Evolutionary conservation across 2,797 vertebrate genomes (phyloP).

Genomic region (Anguilla megastoma): DNA sequence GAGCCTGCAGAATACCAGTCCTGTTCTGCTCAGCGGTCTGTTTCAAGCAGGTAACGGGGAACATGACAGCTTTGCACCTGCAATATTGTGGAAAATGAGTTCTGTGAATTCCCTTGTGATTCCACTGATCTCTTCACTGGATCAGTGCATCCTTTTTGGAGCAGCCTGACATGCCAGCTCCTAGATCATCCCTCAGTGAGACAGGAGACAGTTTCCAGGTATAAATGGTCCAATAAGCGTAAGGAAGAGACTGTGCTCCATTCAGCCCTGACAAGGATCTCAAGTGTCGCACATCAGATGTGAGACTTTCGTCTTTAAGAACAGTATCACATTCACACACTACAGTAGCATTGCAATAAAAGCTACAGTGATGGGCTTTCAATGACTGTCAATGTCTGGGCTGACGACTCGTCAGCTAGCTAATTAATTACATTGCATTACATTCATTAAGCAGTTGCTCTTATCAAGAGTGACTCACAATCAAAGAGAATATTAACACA

Average conservation of each 20-base stretch:
- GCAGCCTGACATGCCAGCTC: neutral
- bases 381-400: too few species aligned
- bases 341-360: neutral
- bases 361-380: too few species aligned
- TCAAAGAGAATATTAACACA: too few species aligned
- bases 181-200: neutral
- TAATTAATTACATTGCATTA: too few species aligned
- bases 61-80: constrained; percentile 15
- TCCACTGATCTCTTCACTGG: constrained; percentile 9
- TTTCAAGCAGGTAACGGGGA: constrained; percentile 3
- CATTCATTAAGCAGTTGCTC: too few species aligned
- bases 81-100: constrained; percentile 13
- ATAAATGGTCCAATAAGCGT: neutral
- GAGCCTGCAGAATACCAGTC: neutral
- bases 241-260: neutral
- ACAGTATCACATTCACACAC: neutral
- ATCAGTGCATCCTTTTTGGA: neutral
- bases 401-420: too few species aligned
- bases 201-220: neutral
- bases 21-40: neutral
- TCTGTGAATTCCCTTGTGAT: neutral
- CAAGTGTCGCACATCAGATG: neutral
- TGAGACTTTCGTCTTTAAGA: neutral
- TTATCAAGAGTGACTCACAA: too few species aligned
- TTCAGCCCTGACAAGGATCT: neutral